Evolutionary conservation across 2,888 invertebrate genomes (phyloP), one percentile per base, ranked within the genome.

Genomic region (Helicoverpa assulta): DNA sequence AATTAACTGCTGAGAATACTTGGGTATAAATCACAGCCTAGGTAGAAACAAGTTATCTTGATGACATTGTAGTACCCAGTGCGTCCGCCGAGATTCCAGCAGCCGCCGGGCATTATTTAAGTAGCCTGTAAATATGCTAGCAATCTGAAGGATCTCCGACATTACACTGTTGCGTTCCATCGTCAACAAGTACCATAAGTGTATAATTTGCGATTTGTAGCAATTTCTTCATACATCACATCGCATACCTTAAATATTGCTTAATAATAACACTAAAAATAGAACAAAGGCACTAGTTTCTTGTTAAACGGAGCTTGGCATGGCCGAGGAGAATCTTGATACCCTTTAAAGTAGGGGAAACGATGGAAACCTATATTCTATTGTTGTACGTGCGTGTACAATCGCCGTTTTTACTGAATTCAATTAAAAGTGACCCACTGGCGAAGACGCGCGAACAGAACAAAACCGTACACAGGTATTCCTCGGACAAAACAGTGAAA

Each of bases 381-480:
- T 91, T 92, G 89, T 89, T 85, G 86, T 81, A 88, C 93, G 93
- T 94, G 94, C 94, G 94, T 94, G 92, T 91, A 92, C 91, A 94
- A 93, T 93, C 90, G 89, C 89, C 82, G 90, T 93, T 93, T 84
- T 92, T 92, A 92, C 90, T 73, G 90, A 88, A 91, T 94, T 94
- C 94, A 94, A 95, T 94, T 95, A 95, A 93, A 91, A 91, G 84
- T 94, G 94, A 94, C 95, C 95, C 89, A 94, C 91, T 94, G 89
- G 70, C 87, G 84, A 70, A 81, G 82, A 78, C 80, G 75, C 80
- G 79, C 81, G 78, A 78, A 74, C 78, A 78, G 88, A 90, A 90
- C 89, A 91, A 90, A 91, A 86, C 85, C 78, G 71, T 67, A 72
- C 81, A 77, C 29, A 21, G 71, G 70, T 77, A 81, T 78, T 73